Conservation (phyloP, 2,888 invertebrate species). For the Deilephila porcellus region DNA sequence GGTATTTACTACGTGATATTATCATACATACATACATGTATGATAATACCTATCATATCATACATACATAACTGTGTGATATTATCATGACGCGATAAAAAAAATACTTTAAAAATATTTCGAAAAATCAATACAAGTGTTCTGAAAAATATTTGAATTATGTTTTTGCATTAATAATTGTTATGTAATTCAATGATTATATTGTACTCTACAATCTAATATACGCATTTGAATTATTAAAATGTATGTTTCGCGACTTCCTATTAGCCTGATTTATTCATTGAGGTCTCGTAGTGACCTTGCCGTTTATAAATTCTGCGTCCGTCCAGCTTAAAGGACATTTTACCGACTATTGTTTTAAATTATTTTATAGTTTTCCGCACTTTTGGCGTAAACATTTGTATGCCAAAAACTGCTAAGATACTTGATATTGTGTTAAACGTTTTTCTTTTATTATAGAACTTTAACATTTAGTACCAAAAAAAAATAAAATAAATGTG, state of each 20-base stretch:
- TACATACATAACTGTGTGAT: too few relatives aligned
- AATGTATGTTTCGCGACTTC: neutral
- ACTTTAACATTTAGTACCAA: too few relatives aligned
- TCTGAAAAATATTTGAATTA: neutral
- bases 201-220: too few relatives aligned
- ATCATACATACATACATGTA: too few relatives aligned
- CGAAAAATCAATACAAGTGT: neutral
- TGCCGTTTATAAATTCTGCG: neutral
- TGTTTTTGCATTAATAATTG: too few relatives aligned
- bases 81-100: neutral
- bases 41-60: too few relatives aligned
- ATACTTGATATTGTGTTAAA: too few relatives aligned
- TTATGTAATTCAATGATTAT: too few relatives aligned
- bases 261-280: neutral
- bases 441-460: too few relatives aligned
- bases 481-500: too few relatives aligned
- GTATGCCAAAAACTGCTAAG: neutral
- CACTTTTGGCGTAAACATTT: neutral
- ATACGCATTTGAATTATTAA: neutral
- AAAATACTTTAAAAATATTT: neutral
- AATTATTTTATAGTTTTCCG: neutral
- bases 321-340: slow-evolving; percentile 2
- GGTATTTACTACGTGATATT: neutral
- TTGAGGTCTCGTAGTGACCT: slow-evolving; percentile 8
- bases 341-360: too few relatives aligned